A percentile compares a stretch with the other conserved stretches of the same genome.
phyloP scores from a whole-genome alignment of 2,797 vertebrate species.

The Mycteria americana region DNA sequence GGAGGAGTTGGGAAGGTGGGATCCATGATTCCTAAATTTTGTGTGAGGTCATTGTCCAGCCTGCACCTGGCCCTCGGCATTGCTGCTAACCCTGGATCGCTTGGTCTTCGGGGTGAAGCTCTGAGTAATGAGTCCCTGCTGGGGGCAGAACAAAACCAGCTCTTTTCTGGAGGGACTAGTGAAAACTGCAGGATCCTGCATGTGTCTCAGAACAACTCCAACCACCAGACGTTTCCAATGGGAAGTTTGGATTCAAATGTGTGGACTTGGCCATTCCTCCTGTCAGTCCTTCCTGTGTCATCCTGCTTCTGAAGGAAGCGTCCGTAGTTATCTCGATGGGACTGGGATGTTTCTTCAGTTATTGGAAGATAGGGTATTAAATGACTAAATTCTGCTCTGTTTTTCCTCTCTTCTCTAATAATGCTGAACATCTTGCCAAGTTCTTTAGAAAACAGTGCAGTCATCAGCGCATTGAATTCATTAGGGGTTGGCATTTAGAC shows the following conservation, averaged over 20 bases:
- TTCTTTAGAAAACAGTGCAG: background rate
- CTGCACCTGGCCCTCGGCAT: background rate
- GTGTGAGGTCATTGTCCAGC: background rate
- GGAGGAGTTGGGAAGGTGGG: background rate
- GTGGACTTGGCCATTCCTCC: background rate
- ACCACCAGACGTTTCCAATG: fast-evolving
- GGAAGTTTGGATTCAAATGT: background rate
- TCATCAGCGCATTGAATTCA: background rate
- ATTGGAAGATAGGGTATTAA: background rate
- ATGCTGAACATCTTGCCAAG: background rate
- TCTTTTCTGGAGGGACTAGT: background rate
- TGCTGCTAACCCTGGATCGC: background rate
- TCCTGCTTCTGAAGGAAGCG: background rate
- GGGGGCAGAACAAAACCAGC: background rate
- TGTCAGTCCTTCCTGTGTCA: background rate
- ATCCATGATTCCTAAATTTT: background rate
- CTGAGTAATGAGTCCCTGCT: background rate
- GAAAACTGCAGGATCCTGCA: background rate
- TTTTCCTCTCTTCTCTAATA: background rate
- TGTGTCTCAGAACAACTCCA: background rate
- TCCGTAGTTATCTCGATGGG: background rate
- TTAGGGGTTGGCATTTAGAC: background rate
- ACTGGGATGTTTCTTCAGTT: background rate
- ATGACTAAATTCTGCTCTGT: background rate
- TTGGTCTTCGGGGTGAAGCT: fast-evolving